Evolutionary conservation across 2,888 invertebrate species (phyloP).

Genomic region (Sturmia bella): DNA sequence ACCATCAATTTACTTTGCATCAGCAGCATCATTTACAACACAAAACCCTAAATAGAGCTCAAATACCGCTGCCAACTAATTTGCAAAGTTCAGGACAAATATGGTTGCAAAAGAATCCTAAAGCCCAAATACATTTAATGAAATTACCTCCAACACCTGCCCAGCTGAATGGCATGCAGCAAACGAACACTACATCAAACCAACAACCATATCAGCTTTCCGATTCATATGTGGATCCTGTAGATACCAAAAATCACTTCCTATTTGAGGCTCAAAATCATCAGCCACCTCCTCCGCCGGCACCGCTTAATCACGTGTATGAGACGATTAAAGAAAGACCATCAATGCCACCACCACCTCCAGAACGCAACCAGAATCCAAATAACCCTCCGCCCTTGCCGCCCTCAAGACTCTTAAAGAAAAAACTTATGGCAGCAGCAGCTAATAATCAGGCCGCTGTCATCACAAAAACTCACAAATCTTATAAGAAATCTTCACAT

Average conservation of each 20-base stretch:
- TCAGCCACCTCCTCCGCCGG: constrained; percentile 71
- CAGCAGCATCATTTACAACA: constrained; percentile 62
- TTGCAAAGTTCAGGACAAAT: constrained; percentile 33
- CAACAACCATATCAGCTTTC: constrained; percentile 71
- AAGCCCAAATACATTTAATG: constrained; percentile 48
- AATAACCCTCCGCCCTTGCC: constrained; percentile 65
- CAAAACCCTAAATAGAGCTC: constrained; percentile 42
- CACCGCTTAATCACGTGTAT: constrained; percentile 74
- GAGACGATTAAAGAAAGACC: constrained; percentile 75
- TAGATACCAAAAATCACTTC: constrained; percentile 72
- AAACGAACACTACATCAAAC: neutral
- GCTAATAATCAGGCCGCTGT: constrained; percentile 15
- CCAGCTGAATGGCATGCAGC: constrained; percentile 8
- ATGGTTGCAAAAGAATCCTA: constrained; percentile 52
- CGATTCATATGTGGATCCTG: constrained; percentile 73
- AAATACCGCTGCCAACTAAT: constrained; percentile 58
- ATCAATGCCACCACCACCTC: constrained; percentile 66
- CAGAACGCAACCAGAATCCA: constrained; percentile 54
- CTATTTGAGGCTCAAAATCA: constrained; percentile 65
- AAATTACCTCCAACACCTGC: constrained; percentile 38
- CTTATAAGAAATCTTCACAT: constrained; percentile 58
- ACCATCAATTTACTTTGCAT: constrained; percentile 50
- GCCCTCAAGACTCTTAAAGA: constrained; percentile 69
- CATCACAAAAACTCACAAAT: constrained; percentile 46
- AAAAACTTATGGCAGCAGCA: constrained; percentile 58